phyloP scores from a whole-genome alignment of 1,140 invertebrate species.

The Gryllus bimaculatus region DNA sequence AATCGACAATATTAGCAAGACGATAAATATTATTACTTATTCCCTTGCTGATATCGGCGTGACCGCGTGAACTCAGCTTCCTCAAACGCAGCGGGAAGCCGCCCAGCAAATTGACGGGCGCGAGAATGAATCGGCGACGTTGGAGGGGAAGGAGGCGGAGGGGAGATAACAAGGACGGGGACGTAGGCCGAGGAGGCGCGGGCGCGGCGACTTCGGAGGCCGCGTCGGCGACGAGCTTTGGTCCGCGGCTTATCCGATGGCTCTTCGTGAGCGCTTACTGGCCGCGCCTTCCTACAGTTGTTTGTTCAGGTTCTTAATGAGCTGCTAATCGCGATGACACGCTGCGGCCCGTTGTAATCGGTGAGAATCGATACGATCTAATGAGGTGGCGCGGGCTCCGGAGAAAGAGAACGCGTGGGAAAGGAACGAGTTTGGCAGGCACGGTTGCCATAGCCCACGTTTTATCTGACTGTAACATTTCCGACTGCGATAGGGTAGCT shows the following conservation, averaged over 20 bases:
- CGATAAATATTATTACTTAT: too few relatives aligned
- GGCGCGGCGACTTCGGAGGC: background rate
- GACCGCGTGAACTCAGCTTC: too few relatives aligned
- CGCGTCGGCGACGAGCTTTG: background rate
- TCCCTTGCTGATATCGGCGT: too few relatives aligned
- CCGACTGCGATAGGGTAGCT: too few relatives aligned
- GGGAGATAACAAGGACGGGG: background rate
- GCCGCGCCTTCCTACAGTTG: background rate
- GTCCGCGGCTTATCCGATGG: background rate
- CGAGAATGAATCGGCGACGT: background rate
- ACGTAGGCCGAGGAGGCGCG: background rate
- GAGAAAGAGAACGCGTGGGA: background rate
- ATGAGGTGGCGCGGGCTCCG: background rate
- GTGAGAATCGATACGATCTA: background rate
- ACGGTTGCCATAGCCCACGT: too few relatives aligned
- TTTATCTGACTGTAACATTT: too few relatives aligned
- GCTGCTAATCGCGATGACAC: background rate
- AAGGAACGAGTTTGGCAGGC: too few relatives aligned
- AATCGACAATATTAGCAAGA: too few relatives aligned
- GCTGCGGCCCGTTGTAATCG: background rate
- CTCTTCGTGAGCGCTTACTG: background rate
- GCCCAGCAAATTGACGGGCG: too few relatives aligned
- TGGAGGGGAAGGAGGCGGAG: background rate
- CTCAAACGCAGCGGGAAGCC: too few relatives aligned
- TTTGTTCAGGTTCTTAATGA: slow-evolving; percentile 5